Percentiles rank a stretch among this genome's conserved stretches.
Conservation (phyloP, 2,113 vertebrate species). For the Neofelis nebulosa region DNA sequence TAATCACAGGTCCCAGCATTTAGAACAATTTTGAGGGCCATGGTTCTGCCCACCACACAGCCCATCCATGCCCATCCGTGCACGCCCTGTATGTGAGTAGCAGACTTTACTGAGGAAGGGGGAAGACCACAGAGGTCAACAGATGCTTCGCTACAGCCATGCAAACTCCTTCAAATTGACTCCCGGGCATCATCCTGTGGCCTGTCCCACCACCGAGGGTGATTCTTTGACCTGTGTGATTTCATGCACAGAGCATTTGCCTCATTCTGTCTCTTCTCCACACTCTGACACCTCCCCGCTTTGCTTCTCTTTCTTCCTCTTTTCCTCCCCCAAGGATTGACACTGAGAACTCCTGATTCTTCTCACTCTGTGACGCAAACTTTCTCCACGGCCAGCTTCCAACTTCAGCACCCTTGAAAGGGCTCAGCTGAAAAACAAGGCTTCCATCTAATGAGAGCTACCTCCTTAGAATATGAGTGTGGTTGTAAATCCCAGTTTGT, state of each 20-base stretch:
- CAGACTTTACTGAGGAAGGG: not conserved
- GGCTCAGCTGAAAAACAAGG: not conserved
- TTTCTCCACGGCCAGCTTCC: not conserved
- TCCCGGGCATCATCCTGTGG: not conserved
- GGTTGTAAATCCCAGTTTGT: not conserved
- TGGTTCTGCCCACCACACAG: not conserved
- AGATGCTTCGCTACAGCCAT: not conserved
- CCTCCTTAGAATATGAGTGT: not conserved
- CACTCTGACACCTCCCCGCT: not conserved
- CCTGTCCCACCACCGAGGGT: not conserved
- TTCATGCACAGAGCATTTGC: not conserved
- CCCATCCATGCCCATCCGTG: not conserved
- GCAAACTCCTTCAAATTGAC: accelerated
- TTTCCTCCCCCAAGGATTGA: accelerated
- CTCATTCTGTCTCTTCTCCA: too few relatives aligned
- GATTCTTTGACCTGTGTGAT: not conserved
- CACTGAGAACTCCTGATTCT: not conserved
- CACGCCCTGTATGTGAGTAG: accelerated
- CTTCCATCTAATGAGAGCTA: not conserved
- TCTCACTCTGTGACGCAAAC: not conserved
- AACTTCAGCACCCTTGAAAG: not conserved
- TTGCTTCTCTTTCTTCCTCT: not conserved
- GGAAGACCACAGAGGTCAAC: too few relatives aligned
- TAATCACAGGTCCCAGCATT: not conserved
- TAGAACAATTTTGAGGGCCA: not conserved